These are phyloP conservation scores for Sitophilus oryzae DNA, from an alignment of 1,140 invertebrate genomes.

Conservation along the genomic window DNA sequence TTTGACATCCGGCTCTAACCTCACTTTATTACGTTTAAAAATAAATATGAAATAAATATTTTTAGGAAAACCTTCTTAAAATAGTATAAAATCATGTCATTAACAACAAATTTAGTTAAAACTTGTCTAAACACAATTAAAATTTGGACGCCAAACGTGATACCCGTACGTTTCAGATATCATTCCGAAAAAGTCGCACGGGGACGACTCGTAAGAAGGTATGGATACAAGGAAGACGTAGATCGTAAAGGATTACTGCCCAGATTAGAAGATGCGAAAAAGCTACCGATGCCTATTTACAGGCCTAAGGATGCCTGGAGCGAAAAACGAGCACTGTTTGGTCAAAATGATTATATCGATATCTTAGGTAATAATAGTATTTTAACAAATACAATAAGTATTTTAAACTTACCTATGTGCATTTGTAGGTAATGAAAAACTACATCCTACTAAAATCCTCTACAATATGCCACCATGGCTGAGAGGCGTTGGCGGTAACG, in stretches of 20 bases:
- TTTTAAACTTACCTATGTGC: neutral
- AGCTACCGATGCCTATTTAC: slow-evolving; percentile 63
- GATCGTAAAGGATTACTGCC: slow-evolving; percentile 63
- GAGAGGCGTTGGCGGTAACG: slow-evolving; percentile 79
- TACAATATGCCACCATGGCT: slow-evolving; percentile 84
- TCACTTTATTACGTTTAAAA: too few relatives aligned
- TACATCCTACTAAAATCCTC: slow-evolving; percentile 76
- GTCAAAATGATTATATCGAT: slow-evolving; percentile 96
- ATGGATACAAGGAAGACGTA: slow-evolving; percentile 65
- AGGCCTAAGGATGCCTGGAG: slow-evolving; percentile 68
- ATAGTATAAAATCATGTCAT: slow-evolving; percentile 6
- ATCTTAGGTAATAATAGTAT: slow-evolving; percentile 66
- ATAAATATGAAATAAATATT: too few relatives aligned
- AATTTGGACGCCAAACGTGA: slow-evolving; percentile 45
- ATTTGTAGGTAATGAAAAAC: slow-evolving; percentile 58
- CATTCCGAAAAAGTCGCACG: slow-evolving; percentile 59
- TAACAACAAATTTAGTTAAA: neutral
- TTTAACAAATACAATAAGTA: neutral
- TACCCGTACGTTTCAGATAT: slow-evolving; percentile 54
- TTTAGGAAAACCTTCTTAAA: too few relatives aligned
- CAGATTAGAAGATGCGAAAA: slow-evolving; percentile 47
- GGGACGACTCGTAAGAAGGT: slow-evolving; percentile 56
- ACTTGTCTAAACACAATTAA: slow-evolving; percentile 7
- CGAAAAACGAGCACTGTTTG: slow-evolving; percentile 73
- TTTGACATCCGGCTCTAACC: too few relatives aligned